Evolutionary conservation across 1,140 invertebrate genomes (phyloP).

Genomic region (Drosophila miranda): DNA sequence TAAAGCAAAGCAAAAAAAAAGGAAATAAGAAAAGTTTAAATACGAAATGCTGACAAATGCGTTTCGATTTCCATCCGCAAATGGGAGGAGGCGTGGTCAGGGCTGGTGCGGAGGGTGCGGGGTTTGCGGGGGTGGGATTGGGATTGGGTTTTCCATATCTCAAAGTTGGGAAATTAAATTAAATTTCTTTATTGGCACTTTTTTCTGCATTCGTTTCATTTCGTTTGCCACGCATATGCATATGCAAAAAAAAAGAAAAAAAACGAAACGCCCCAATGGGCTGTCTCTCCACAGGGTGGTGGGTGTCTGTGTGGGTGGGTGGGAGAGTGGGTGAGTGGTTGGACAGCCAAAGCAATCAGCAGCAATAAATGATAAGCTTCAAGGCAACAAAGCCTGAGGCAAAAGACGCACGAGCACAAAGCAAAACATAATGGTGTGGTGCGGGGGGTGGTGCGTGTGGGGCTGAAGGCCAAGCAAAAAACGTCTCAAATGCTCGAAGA

Average conservation of each 20-base stretch:
- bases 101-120: no score
- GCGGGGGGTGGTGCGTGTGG: not conserved
- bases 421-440: conserved; percentile 1
- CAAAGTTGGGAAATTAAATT: conserved; percentile 71
- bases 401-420: conserved; percentile 24
- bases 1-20: conserved; percentile 26
- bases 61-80: conserved; percentile 50
- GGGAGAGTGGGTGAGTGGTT: conserved; percentile 17
- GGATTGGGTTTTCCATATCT: conserved; percentile 21
- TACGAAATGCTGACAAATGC: conserved; percentile 73
- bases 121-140: not conserved
- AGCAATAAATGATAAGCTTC: conserved; percentile 77
- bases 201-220: conserved; percentile 40
- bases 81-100: no score
- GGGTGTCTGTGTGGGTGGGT: not conserved
- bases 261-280: no score
- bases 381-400: conserved; percentile 61
- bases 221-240: conserved; percentile 55
- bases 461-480: conserved; percentile 23
- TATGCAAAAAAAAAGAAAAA: conserved; percentile 37
- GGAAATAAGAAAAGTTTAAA: conserved; percentile 53
- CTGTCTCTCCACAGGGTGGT: conserved; percentile 6
- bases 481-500: conserved; percentile 15
- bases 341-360: conserved; percentile 65
- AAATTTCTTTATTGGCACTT: conserved; percentile 75